Evolutionary conservation across 2,888 invertebrate genomes (phyloP).

Genomic region (Lithosia quadra): DNA sequence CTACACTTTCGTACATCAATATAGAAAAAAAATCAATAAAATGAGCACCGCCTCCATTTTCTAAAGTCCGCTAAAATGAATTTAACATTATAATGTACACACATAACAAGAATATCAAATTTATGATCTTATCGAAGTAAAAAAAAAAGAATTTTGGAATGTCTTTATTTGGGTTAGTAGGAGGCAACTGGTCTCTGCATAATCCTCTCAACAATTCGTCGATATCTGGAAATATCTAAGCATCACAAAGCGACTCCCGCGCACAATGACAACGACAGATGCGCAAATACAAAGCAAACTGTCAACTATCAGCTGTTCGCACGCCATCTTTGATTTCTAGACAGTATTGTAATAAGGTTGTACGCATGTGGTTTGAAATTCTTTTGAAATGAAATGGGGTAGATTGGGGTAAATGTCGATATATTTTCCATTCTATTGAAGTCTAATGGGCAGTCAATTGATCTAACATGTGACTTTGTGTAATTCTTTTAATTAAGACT

Average conservation of each 20-base stretch:
- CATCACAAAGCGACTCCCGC: conserved; percentile 47
- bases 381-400: neutral
- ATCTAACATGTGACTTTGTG: neutral
- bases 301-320: conserved; percentile 58
- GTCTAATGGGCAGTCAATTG: neutral
- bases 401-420: neutral
- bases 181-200: neutral
- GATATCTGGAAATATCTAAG: conserved; percentile 34
- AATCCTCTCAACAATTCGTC: conserved; percentile 38
- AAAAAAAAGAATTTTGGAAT: conserved; percentile 11
- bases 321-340: conserved; percentile 43
- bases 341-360: conserved; percentile 24
- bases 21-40: neutral
- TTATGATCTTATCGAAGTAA: neutral
- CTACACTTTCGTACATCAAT: too few species aligned
- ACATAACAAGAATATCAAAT: neutral
- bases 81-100: too few species aligned
- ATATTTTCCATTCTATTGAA: neutral
- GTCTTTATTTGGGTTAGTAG: conserved; percentile 11
- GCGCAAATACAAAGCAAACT: conserved; percentile 53
- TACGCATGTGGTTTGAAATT: neutral
- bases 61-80: neutral
- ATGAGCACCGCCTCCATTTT: neutral
- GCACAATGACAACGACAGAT: conserved; percentile 60
- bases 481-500: neutral